These are phyloP conservation scores for Capricornis sumatraensis DNA, from an alignment of 2,113 vertebrate genomes.

Conservation along the genomic window DNA sequence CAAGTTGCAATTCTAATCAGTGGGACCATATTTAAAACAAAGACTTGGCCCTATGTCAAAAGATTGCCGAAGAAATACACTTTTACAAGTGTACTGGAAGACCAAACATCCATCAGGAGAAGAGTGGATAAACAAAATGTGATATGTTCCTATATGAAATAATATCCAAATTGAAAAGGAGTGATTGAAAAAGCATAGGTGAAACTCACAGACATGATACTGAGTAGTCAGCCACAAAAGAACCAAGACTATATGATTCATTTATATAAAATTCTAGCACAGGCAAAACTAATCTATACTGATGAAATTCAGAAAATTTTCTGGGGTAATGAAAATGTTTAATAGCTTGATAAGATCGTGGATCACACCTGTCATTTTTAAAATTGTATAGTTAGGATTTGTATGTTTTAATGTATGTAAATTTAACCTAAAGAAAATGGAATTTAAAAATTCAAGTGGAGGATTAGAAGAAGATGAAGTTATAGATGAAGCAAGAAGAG, in stretches of 20 bases:
- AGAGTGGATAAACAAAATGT: not conserved
- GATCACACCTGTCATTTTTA: not conserved
- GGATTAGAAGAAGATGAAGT: not conserved
- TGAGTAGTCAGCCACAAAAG: not conserved
- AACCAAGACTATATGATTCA: not conserved
- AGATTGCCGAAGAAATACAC: constrained; percentile 12
- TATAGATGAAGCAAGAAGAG: not conserved
- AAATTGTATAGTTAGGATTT: not conserved
- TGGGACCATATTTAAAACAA: not conserved
- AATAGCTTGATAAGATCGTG: not conserved
- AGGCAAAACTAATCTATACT: not conserved
- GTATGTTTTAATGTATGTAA: not conserved
- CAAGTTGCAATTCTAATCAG: not conserved
- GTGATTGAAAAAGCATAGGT: not conserved
- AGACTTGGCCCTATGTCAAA: constrained; percentile 44
- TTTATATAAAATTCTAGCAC: not conserved
- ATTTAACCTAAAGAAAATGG: not conserved
- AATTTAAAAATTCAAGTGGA: not conserved
- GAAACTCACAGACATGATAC: not conserved
- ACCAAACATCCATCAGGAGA: not conserved
- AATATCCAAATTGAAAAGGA: not conserved
- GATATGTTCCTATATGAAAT: not conserved
- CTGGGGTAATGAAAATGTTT: not conserved
- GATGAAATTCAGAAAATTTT: not conserved
- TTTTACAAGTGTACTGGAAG: constrained; percentile 40